Evolutionary conservation across 2,113 vertebrate genomes (phyloP), one percentile per base, ranked within the genome.

Genomic region (Alethe diademata): DNA sequence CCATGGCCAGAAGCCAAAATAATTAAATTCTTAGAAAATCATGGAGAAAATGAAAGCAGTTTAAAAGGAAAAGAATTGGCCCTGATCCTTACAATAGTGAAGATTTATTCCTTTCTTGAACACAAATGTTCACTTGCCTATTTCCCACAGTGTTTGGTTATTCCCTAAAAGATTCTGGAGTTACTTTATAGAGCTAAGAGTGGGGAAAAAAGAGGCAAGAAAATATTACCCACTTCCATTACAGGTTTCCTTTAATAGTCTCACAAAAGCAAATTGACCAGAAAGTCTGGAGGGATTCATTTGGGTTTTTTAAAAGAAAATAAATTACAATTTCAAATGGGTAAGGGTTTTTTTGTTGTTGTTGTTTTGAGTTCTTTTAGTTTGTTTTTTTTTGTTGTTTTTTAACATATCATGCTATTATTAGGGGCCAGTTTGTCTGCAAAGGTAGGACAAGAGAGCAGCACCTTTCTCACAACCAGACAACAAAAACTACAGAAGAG

Each of bases 1-100:
- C 57, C 19, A 6, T 5, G 3, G 38, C 14, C 51, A 78, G 71
- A 76, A 47, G 36, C 54, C 87, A 85, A 72, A 80, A 64, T 33
- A 92, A 93, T 83, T 62, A 88, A 70, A 54, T 83, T 62, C 65
- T 87, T 56, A 87, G 65, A 96, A 95, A 91, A 73, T 14, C 25
- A 23, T 19, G 66, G 8, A 28, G 78, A 91, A 88, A 78, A 89
- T 60, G 11, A 85, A 92, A 87, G 40, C 48, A 50, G 22, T 25
- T 43, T 62, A 60, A 83, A 67, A 69, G 42, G 29, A 33, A 73
- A 95, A 61, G 29, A 82, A 72, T n/a, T 58, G 78, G 23, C 8
- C 25, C 48, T 65, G 40, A 25, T 36, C 35, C 40, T 91, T 36
- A 43, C 11, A 60, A 35, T 20, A 35, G 22, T 48, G 61, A 83